phyloP scores from a whole-genome alignment of 2,888 invertebrate genomes.

The Stratiomys singularior region DNA sequence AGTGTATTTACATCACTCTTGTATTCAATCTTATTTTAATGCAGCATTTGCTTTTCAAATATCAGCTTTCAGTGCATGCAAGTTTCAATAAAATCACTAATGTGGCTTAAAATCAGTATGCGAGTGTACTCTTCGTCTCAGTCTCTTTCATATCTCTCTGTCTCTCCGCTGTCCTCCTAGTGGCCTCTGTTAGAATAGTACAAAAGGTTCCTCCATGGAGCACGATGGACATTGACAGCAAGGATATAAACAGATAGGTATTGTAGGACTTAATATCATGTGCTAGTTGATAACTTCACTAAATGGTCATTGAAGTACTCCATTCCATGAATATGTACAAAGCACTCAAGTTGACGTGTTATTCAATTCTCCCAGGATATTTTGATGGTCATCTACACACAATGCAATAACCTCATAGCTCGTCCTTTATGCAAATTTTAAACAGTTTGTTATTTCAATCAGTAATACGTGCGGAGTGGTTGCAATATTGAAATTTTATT shows the following conservation, averaged over 20 bases:
- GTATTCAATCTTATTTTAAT: constrained; percentile 5
- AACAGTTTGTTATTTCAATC: constrained; percentile 29
- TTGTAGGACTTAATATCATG: constrained; percentile 19
- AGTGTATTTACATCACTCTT: constrained; percentile 25
- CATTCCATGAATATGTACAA: constrained; percentile 39
- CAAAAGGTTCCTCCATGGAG: too few species aligned
- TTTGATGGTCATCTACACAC: constrained; percentile 22
- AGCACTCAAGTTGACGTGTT: constrained; percentile 40
- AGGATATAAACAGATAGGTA: not conserved
- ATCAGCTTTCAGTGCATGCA: not conserved
- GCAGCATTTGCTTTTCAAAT: constrained; percentile 25
- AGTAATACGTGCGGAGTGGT: not conserved
- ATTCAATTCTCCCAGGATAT: constrained; percentile 27
- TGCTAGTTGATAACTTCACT: constrained; percentile 41
- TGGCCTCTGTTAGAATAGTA: too few species aligned
- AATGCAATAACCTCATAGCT: constrained; percentile 8
- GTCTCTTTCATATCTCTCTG: too few species aligned
- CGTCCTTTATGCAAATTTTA: constrained; percentile 45
- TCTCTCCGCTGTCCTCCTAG: too few species aligned
- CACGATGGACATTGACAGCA: too few species aligned
- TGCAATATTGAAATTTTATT: not conserved
- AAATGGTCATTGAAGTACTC: constrained; percentile 30
- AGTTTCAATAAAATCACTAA: constrained; percentile 24
- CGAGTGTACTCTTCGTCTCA: too few species aligned
- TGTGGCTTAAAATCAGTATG: constrained; percentile 34